Conservation (phyloP, 1,140 invertebrate genomes). For the Dysdera silvatica region DNA sequence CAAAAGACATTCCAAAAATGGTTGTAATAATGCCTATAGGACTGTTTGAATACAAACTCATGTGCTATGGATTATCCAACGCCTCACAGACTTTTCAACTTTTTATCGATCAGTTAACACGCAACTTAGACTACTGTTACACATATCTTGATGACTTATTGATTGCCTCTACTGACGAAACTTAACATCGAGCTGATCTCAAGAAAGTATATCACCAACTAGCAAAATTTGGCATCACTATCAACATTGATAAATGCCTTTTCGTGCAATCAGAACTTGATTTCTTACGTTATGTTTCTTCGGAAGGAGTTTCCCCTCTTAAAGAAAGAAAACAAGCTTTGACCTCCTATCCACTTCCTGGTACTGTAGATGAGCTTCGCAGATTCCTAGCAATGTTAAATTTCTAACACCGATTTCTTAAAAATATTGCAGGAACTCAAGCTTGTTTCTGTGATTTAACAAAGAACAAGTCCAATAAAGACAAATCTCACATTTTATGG, state of each 20-base stretch:
- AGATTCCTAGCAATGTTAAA: conserved; percentile 41
- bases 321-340: conserved; percentile 41
- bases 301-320: conserved; percentile 35
- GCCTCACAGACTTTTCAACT: not conserved
- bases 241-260: conserved; percentile 1
- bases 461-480: not conserved
- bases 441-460: conserved; percentile 8
- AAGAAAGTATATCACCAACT: not conserved
- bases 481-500: not conserved
- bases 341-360: conserved; percentile 36
- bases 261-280: conserved; percentile 5
- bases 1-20: not conserved
- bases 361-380: conserved; percentile 37
- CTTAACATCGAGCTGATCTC: not conserved
- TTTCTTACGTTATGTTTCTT: conserved; percentile 40
- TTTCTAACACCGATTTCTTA: conserved; percentile 42
- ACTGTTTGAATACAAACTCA: not conserved
- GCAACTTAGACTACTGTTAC: not conserved
- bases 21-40: not conserved
- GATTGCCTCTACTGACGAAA: not conserved
- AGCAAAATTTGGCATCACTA: not conserved
- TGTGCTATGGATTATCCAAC: not conserved
- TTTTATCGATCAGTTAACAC: not conserved
- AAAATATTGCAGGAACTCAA: conserved; percentile 30
- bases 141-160: conserved; percentile 1